phyloP scores from a whole-genome alignment of 1,140 invertebrate species.

The Diachasmimorpha longicaudata region DNA sequence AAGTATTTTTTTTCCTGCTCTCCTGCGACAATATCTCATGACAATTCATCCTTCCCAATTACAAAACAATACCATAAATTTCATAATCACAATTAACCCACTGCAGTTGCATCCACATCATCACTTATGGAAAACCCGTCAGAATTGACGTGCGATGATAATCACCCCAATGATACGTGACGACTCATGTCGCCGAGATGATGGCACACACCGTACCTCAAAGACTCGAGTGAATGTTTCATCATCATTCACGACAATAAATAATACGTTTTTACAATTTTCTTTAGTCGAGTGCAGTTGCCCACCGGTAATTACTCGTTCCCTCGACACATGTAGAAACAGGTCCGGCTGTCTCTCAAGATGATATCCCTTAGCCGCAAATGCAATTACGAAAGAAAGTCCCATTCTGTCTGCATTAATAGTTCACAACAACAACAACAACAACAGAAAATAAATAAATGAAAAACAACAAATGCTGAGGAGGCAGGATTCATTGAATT shows the following conservation, averaged over 20 bases:
- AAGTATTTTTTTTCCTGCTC: no score
- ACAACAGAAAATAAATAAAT: background rate
- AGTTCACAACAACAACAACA: background rate
- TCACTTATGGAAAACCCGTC: background rate
- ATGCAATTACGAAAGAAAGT: slow-evolving; percentile 19
- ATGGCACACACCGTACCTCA: slow-evolving; percentile 3
- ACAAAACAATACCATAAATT: background rate
- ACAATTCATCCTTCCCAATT: background rate
- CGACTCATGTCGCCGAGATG: background rate
- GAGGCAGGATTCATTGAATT: background rate
- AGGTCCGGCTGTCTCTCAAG: background rate
- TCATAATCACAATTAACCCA: background rate
- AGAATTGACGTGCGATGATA: background rate
- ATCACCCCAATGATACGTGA: background rate
- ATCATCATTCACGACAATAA: slow-evolving; percentile 12
- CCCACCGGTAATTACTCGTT: slow-evolving; percentile 7
- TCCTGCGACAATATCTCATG: no score
- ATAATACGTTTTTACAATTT: slow-evolving; percentile 5
- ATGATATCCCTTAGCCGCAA: background rate
- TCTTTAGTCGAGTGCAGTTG: background rate
- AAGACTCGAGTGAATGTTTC: background rate
- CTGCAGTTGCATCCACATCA: background rate
- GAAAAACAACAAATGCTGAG: background rate
- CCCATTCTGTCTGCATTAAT: slow-evolving; percentile 4
- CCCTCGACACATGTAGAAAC: slow-evolving; percentile 2